These are phyloP conservation scores for Ceratotherium simum DNA, from an alignment of 2,113 vertebrate genomes.

Conservation along the genomic window DNA sequence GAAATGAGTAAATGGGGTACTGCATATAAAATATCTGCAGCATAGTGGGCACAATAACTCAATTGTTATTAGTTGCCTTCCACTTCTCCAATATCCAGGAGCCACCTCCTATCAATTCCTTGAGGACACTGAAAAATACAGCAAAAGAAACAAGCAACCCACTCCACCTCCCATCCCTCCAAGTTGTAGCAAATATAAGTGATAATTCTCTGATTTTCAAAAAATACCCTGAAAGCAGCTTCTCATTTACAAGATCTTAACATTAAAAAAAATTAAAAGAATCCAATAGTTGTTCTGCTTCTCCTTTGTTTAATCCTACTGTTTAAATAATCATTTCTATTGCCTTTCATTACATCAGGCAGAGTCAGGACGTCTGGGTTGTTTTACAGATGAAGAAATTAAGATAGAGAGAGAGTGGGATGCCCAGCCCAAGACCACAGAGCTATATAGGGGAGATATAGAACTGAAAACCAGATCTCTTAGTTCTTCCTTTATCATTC, in stretches of 20 bases:
- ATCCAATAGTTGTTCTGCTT: background rate
- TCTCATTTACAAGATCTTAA: conserved; percentile 10
- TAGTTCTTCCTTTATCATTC: conserved; percentile 4
- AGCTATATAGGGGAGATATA: background rate
- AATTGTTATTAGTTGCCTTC: background rate
- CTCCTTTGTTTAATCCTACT: conserved; percentile 1
- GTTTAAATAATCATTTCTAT: conserved; percentile 28
- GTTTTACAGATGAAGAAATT: conserved; percentile 36
- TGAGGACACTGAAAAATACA: conserved; percentile 40
- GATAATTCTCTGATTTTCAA: background rate
- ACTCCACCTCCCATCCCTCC: background rate
- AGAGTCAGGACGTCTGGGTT: background rate
- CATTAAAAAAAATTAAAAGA: background rate
- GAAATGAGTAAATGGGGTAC: background rate
- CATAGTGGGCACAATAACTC: background rate
- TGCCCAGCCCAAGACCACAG: background rate
- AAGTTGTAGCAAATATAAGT: background rate
- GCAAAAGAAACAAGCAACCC: background rate
- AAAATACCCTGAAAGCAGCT: background rate
- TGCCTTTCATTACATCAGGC: background rate
- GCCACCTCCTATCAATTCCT: background rate
- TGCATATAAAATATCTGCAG: background rate
- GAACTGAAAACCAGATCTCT: background rate
- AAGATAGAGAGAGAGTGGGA: background rate
- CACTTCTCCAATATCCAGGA: background rate